Evolutionary conservation across 2,888 invertebrate genomes (phyloP).

Genomic region (Meghimatium bilineatum): DNA sequence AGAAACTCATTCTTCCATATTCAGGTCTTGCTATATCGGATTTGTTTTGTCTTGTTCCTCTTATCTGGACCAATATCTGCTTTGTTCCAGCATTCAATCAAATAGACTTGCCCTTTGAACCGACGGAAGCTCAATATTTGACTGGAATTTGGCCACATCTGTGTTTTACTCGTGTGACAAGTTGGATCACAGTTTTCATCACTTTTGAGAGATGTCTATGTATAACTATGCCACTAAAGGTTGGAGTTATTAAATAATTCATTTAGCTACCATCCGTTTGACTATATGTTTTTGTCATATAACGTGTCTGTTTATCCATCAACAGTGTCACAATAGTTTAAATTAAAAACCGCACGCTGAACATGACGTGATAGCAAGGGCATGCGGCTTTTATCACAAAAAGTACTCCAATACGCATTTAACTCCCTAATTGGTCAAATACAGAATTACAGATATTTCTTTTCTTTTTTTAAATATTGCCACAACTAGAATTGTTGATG

Average conservation of each 20-base stretch:
- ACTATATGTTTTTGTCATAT: too few species aligned
- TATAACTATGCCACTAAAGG: constrained; percentile 16
- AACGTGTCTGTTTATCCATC: too few species aligned
- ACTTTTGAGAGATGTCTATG: constrained; percentile 12
- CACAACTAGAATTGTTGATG: too few species aligned
- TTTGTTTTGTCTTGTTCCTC: neutral
- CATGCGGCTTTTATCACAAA: too few species aligned
- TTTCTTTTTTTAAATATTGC: too few species aligned
- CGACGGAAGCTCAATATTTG: constrained; percentile 18
- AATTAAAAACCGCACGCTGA: too few species aligned
- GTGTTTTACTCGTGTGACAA: constrained; percentile 1
- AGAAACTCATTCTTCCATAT: neutral
- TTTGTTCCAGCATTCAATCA: neutral
- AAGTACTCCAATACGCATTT: too few species aligned
- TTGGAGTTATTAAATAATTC: neutral
- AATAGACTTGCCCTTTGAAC: neutral
- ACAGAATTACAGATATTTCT: too few species aligned
- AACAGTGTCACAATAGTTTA: too few species aligned
- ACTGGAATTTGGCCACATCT: constrained; percentile 21
- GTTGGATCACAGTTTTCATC: constrained; percentile 23
- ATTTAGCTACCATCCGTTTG: too few species aligned
- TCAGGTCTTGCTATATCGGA: constrained; percentile 16
- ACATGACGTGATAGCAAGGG: too few species aligned
- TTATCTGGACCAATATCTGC: constrained; percentile 19
- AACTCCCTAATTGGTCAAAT: too few species aligned